These are phyloP conservation scores for Octodon degus DNA, from an alignment of 2,113 vertebrate genomes.

Conservation along the genomic window DNA sequence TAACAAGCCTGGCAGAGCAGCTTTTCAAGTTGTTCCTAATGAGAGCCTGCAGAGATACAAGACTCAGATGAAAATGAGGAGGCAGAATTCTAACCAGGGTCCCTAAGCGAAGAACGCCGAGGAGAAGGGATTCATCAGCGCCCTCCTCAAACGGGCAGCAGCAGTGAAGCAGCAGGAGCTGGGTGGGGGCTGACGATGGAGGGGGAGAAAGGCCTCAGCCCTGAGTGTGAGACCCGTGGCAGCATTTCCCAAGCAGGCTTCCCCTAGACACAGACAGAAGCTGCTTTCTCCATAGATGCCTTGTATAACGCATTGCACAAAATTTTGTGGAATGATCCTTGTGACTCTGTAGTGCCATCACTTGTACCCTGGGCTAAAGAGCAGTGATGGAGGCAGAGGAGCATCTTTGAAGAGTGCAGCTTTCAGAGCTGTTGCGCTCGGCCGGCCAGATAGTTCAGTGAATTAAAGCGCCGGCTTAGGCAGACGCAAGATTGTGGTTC, in stretches of 20 bases:
- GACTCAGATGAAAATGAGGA: conserved; percentile 40
- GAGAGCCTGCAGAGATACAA: neutral
- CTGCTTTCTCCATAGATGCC: fast-evolving
- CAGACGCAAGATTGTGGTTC: no score
- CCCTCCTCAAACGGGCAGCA: fast-evolving
- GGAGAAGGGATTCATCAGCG: neutral
- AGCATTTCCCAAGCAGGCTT: neutral
- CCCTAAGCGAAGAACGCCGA: neutral
- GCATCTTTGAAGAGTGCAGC: neutral
- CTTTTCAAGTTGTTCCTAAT: neutral
- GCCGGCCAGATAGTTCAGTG: no score
- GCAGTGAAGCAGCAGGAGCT: neutral
- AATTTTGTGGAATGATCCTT: neutral
- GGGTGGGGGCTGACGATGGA: fast-evolving
- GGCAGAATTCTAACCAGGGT: neutral
- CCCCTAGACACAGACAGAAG: neutral
- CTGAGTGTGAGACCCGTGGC: neutral
- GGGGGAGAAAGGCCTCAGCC: neutral
- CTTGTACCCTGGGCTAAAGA: neutral
- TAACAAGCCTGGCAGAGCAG: neutral
- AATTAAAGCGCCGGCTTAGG: no score
- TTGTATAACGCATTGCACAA: fast-evolving
- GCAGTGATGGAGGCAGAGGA: no score
- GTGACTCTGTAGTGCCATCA: neutral
- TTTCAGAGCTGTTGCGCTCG: neutral